phyloP scores from a whole-genome alignment of 2,797 vertebrate genomes.

The Mormyrops attenuatus region DNA sequence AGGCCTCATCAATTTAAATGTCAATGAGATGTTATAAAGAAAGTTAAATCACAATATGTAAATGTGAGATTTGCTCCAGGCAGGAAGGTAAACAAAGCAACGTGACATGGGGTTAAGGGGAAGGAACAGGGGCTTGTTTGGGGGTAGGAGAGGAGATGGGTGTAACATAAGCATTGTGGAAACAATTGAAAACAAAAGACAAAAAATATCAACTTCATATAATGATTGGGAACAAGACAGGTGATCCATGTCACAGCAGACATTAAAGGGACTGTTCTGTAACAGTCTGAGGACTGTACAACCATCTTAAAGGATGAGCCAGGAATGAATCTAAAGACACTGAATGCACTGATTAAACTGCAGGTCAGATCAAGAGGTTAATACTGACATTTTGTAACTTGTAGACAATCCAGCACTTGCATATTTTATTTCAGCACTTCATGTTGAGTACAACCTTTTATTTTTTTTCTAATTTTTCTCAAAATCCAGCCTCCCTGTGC shows the following conservation, averaged over 20 bases:
- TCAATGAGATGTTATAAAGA: neutral
- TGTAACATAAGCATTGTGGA: neutral
- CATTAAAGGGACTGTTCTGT: neutral
- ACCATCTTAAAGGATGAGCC: neutral
- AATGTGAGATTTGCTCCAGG: neutral
- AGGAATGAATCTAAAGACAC: neutral
- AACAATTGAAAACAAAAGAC: neutral
- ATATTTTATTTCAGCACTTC: neutral
- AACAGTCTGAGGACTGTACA: neutral
- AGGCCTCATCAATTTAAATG: neutral
- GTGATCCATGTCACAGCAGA: neutral
- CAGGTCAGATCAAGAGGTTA: neutral
- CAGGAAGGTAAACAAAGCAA: neutral
- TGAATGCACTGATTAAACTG: neutral
- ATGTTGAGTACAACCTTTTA: neutral
- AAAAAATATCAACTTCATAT: neutral
- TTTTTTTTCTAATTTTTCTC: neutral
- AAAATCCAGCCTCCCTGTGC: neutral
- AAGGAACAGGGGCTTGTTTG: neutral
- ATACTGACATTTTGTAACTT: neutral
- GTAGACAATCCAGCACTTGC: neutral
- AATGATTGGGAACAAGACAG: neutral
- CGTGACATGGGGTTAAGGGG: neutral
- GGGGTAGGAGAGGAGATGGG: neutral
- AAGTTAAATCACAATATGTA: slow-evolving; percentile 11